phyloP scores from a whole-genome alignment of 2,797 vertebrate species.

The Sebastes baramenuke region DNA sequence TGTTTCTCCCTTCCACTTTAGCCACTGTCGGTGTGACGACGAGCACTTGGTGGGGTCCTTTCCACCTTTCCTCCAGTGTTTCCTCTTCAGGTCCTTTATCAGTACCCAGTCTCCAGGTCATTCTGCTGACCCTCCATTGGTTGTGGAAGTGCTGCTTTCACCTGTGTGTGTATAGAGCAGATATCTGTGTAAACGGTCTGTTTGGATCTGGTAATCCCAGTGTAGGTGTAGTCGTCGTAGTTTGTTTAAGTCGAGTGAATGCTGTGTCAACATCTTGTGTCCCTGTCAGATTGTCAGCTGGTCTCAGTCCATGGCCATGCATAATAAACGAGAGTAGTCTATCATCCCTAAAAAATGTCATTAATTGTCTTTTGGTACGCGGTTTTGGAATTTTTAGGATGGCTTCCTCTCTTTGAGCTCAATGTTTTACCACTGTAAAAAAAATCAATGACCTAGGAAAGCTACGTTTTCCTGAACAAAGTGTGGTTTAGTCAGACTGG shows the following conservation, averaged over 20 bases:
- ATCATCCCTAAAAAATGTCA: neutral
- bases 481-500: too few species aligned
- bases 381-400: neutral
- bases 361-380: neutral
- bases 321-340: neutral
- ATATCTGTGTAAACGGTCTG: neutral
- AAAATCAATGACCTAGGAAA: neutral
- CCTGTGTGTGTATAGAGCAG: too few species aligned
- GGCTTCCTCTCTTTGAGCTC: neutral
- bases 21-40: neutral
- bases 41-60: too few species aligned
- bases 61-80: too few species aligned
- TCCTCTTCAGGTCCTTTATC: too few species aligned
- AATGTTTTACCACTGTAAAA: neutral
- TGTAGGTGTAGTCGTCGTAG: neutral
- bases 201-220: neutral
- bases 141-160: neutral
- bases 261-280: neutral
- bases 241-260: neutral
- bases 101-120: too few species aligned
- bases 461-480: neutral
- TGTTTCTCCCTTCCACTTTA: neutral
- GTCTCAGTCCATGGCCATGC: neutral
- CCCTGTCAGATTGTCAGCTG: neutral
- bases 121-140: neutral